These are phyloP conservation scores for Escarpia spicata DNA, from an alignment of 2,888 invertebrate species.

Conservation along the genomic window DNA sequence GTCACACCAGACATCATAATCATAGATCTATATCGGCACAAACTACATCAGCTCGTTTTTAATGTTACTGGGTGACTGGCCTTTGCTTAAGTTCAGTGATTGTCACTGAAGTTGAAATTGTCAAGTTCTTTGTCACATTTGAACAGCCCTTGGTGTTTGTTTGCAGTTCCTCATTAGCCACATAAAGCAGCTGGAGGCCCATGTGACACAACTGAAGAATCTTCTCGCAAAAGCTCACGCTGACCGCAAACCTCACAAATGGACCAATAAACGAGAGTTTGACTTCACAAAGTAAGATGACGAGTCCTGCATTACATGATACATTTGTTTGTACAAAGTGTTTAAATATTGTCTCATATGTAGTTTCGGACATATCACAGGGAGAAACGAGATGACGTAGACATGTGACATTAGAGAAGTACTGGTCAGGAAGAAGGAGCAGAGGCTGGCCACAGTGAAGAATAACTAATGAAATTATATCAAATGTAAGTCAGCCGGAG, in stretches of 20 bases:
- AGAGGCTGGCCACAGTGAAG: no score
- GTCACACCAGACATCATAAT: no score
- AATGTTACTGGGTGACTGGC: no score
- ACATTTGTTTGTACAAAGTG: neutral
- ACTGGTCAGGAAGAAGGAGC: no score
- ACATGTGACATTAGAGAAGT: no score
- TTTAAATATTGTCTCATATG: neutral
- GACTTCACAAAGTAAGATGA: constrained; percentile 70
- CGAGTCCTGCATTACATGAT: neutral
- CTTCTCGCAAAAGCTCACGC: constrained; percentile 60
- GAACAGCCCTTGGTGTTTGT: neutral
- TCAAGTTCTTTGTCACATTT: neutral
- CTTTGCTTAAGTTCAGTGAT: neutral
- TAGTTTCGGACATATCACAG: no score
- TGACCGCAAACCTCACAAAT: constrained; percentile 36
- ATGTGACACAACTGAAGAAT: constrained; percentile 79
- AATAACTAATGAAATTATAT: no score
- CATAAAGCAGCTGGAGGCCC: constrained; percentile 75
- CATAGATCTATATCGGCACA: no score
- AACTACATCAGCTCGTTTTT: no score
- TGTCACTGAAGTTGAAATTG: neutral
- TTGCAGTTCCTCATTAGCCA: neutral
- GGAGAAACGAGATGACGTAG: no score
- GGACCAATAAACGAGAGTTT: constrained; percentile 65
- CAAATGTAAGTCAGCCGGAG: no score